Evolutionary conservation across 2,797 vertebrate genomes (phyloP), one percentile per base, ranked within the genome.

Genomic region (Sylvia borin): DNA sequence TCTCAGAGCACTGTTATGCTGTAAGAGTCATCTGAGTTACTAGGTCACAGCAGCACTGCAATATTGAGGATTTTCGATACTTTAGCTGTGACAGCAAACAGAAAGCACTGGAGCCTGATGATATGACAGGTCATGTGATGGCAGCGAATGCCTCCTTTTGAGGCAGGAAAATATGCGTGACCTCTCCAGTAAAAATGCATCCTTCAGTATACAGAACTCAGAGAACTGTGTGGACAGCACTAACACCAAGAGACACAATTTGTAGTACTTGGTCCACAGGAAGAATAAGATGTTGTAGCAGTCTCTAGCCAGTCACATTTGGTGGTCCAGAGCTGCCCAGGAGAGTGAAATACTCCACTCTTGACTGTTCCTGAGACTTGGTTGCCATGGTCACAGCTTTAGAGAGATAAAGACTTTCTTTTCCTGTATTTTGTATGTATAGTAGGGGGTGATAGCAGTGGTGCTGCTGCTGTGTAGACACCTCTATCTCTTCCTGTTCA

Each of bases 341-440:
- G 84, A 96, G 93, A 90, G 78, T 66, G 93, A 90, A 96, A 91
- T 90, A 42, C 85, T 94, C 89, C 31, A 45, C 34, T 95, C 48
- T 45, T 88, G 65, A 91, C 72, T 90, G 57, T 94, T 95, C 68
- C 70, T 45, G 61, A 91, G 96, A 88, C 61, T 95, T 94, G 93
- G 96, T 96, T 96, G 91, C 96, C 89, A 97, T 97, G 96, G 96
- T 81, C 95, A 94, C 95, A 90, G 92, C 78, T 94, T 93, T 65
- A 90, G 58, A 85, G 88, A 95, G 84, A 95, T 88, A 92, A 90
- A 93, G 93, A 96, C 78, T 89, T 91, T 64, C 60, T 95, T 87
- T 82, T 76, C 62, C 64, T 72, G 75, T 91, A 10, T 93, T 96
- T 93, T 88, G 22, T 88, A 51, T 91, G 65, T 95, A 26, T 91